These are phyloP conservation scores for Pseudococcus viburni DNA, from an alignment of 2,888 invertebrate genomes.

Conservation along the genomic window DNA sequence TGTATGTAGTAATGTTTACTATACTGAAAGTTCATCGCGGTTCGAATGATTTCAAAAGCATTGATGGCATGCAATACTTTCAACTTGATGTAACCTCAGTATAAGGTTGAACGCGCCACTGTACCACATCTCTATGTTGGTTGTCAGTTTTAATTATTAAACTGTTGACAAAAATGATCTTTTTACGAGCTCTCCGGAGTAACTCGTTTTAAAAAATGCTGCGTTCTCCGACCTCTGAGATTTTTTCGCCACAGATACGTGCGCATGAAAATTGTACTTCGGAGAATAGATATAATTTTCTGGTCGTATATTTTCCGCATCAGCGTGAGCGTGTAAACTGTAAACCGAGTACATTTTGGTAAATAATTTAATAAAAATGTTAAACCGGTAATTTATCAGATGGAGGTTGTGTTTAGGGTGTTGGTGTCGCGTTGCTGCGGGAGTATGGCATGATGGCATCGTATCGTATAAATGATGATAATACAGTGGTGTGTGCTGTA, in stretches of 20 bases:
- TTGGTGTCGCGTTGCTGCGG: background rate
- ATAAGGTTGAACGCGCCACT: constrained; percentile 2
- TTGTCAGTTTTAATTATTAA: constrained; percentile 42
- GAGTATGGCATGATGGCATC: background rate
- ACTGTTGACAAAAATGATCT: constrained; percentile 7
- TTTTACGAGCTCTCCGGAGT: background rate
- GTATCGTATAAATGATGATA: too few species aligned
- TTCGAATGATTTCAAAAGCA: constrained; percentile 22
- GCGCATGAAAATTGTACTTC: background rate
- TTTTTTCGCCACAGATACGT: background rate
- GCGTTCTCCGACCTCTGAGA: background rate
- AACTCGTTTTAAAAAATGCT: background rate
- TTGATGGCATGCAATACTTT: background rate
- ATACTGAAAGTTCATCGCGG: constrained; percentile 27
- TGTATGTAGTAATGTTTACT: background rate
- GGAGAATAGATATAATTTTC: background rate
- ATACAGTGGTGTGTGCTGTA: background rate
- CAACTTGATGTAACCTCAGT: constrained; percentile 17
- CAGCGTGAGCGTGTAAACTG: background rate
- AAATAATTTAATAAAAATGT: constrained; percentile 19
- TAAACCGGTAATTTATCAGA: constrained; percentile 46
- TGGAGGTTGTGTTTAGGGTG: constrained; percentile 11
- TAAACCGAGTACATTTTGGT: background rate
- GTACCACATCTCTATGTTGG: background rate
- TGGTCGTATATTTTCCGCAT: background rate